A percentile compares a stretch with the other conserved stretches of the same genome.
Evolutionary conservation across 2,888 invertebrate species (phyloP).

Genomic region (Caenorhabditis sp.): DNA sequence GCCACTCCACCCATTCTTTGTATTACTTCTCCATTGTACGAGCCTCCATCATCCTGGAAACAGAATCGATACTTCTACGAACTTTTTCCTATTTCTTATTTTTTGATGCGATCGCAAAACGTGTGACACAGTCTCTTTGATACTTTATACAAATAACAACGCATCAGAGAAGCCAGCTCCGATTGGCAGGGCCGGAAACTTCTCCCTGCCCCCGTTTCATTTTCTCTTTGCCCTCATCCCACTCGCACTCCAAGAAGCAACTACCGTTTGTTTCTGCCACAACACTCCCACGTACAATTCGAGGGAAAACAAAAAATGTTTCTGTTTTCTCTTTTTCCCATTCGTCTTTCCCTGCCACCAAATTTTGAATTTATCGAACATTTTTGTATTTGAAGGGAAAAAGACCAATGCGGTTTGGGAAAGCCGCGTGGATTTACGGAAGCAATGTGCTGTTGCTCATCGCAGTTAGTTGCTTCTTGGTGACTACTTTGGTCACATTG

Average conservation of each 20-base stretch:
- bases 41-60: constrained; percentile 89
- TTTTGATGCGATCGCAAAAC: constrained; percentile 35
- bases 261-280: constrained; percentile 21
- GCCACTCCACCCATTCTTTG: constrained; percentile 92
- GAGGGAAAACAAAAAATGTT: constrained; percentile 16
- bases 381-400: constrained; percentile 8
- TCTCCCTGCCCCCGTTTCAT: constrained; percentile 34
- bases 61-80: constrained; percentile 9
- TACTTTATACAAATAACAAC: constrained; percentile 62
- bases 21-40: constrained; percentile 87
- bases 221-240: constrained; percentile 22
- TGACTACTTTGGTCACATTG: constrained; percentile 21
- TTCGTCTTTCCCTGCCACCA: background rate
- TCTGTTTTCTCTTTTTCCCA: constrained; percentile 20
- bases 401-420: constrained; percentile 25
- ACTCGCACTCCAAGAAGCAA: constrained; percentile 9
- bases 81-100: constrained; percentile 9
- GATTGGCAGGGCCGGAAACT: constrained; percentile 51
- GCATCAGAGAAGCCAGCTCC: constrained; percentile 47
- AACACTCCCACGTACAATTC: constrained; percentile 35
- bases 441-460: constrained; percentile 27
- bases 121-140: constrained; percentile 41
- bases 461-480: constrained; percentile 24
- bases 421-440: constrained; percentile 52
- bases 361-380: no score